These are phyloP conservation scores for Catharus ustulatus DNA, from an alignment of 2,797 vertebrate species.

Conservation along the genomic window DNA sequence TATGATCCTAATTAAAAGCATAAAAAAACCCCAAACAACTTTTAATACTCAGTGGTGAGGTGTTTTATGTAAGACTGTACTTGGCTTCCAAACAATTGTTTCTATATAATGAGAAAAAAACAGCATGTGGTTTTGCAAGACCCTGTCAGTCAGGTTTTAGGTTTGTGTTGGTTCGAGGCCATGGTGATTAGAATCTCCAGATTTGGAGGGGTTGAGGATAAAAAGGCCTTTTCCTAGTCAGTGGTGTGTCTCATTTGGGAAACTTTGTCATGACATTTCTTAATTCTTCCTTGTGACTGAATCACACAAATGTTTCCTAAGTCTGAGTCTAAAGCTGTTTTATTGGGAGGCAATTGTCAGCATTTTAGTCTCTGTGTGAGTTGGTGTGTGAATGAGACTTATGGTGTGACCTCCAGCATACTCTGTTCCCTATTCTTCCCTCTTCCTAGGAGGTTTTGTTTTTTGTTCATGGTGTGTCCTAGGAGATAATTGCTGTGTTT, in stretches of 20 bases:
- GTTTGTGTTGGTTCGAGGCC: conserved; percentile 33
- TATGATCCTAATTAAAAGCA: conserved; percentile 51
- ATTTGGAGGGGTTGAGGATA: not conserved
- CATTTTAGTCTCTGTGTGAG: conserved; percentile 46
- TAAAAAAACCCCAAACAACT: not conserved
- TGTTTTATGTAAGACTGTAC: conserved; percentile 34
- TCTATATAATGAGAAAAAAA: conserved; percentile 44
- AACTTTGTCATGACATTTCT: conserved; percentile 51
- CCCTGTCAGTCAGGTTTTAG: conserved; percentile 60
- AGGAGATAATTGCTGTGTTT: conserved; percentile 73
- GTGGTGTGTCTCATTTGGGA: not conserved
- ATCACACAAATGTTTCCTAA: conserved; percentile 27
- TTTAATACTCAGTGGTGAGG: conserved; percentile 27
- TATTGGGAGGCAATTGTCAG: conserved; percentile 38
- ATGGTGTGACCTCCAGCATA: conserved; percentile 1
- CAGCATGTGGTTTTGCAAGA: conserved; percentile 58
- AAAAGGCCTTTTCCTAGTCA: conserved; percentile 52
- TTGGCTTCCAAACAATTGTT: conserved; percentile 60
- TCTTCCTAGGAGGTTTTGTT: conserved; percentile 48
- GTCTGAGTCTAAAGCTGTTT: conserved; percentile 5
- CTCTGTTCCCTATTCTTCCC: conserved; percentile 29
- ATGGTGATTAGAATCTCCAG: conserved; percentile 45
- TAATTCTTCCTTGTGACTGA: conserved; percentile 20
- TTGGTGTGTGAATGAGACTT: conserved; percentile 44
- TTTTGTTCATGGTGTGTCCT: conserved; percentile 56